phyloP scores from a whole-genome alignment of 2,113 vertebrate genomes.

The Crocuta crocuta region DNA sequence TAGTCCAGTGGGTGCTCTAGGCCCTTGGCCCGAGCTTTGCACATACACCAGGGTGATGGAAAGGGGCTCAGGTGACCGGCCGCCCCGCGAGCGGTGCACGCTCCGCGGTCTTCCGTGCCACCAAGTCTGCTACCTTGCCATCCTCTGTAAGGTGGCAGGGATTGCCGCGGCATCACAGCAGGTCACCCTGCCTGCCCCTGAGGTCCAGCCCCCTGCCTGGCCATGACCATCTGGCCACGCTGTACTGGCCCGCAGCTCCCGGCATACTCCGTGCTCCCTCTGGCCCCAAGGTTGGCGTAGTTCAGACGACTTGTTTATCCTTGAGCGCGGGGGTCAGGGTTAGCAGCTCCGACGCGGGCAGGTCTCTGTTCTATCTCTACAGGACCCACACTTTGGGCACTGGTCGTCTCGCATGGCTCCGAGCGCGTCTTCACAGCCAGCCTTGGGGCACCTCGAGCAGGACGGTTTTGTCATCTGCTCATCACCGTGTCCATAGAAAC shows the following conservation, averaged over 20 bases:
- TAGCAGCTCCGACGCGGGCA: not conserved
- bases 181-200: fast-evolving
- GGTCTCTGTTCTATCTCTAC: not conserved
- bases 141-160: not conserved
- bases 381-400: too few species aligned
- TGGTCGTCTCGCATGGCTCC: not conserved
- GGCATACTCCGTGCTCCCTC: too few species aligned
- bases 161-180: fast-evolving
- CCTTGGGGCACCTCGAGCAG: fast-evolving
- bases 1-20: fast-evolving
- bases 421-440: not conserved
- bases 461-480: not conserved
- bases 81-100: fast-evolving
- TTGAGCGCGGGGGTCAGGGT: fast-evolving
- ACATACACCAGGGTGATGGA: fast-evolving
- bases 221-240: not conserved
- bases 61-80: not conserved
- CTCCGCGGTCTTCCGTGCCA: fast-evolving
- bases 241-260: not conserved
- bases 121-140: fast-evolving
- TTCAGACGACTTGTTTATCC: not conserved
- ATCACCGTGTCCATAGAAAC: not conserved
- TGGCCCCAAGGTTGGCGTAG: not conserved
- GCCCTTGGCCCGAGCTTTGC: too few species aligned
- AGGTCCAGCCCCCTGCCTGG: not conserved